These are phyloP conservation scores for Eupsittula cactorum DNA, from an alignment of 2,113 vertebrate genomes.

Conservation along the genomic window DNA sequence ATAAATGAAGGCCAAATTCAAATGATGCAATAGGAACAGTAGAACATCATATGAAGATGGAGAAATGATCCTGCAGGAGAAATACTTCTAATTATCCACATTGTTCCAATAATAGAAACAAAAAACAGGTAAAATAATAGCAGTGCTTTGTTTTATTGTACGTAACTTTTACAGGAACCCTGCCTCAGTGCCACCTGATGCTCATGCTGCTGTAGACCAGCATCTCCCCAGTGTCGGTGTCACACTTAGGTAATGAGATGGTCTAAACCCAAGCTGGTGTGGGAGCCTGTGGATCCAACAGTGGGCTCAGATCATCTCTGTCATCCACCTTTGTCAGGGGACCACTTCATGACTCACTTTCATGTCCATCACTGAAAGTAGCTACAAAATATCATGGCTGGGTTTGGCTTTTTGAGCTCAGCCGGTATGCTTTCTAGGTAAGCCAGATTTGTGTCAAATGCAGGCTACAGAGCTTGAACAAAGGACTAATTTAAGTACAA, in stretches of 20 bases:
- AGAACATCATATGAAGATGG: not conserved
- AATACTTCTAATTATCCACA: not conserved
- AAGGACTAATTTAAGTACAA: not conserved
- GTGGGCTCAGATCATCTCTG: not conserved
- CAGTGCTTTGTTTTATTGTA: not conserved
- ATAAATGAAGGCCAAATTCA: conserved; percentile 33
- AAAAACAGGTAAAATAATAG: not conserved
- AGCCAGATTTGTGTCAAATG: not conserved
- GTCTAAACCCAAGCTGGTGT: not conserved
- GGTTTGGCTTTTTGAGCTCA: fast-evolving
- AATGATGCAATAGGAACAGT: conserved; percentile 8
- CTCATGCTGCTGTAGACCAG: not conserved
- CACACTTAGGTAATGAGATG: not conserved
- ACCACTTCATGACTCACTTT: fast-evolving
- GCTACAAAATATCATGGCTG: not conserved
- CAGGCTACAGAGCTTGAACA: not conserved
- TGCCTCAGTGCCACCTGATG: not conserved
- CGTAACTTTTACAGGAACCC: not conserved
- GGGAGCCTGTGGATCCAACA: not conserved
- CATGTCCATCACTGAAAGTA: not conserved
- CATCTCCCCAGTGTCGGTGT: not conserved
- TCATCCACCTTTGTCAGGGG: not conserved
- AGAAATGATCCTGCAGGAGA: not conserved
- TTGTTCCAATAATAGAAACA: not conserved
- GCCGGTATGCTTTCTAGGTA: fast-evolving